Conservation (phyloP, 2,113 vertebrate species). For the Tinamus guttatus region DNA sequence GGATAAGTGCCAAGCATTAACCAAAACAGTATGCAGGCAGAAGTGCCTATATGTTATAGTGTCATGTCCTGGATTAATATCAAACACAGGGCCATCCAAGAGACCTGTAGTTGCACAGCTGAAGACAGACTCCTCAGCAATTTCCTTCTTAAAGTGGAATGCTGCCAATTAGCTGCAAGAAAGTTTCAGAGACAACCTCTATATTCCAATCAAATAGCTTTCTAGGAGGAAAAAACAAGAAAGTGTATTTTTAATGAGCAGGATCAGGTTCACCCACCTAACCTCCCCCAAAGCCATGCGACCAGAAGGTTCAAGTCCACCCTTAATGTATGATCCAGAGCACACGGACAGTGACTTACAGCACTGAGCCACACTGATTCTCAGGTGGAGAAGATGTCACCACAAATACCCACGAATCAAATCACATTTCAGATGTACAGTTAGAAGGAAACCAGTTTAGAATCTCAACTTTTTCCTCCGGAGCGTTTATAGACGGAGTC, state of each 20-base stretch:
- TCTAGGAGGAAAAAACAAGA: not conserved
- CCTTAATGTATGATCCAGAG: not conserved
- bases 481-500: not conserved
- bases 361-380: too few species aligned
- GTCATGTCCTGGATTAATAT: not conserved
- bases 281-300: not conserved
- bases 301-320: not conserved
- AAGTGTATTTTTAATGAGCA: not conserved
- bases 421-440: not conserved
- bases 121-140: not conserved
- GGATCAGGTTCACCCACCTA: not conserved
- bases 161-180: not conserved
- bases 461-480: not conserved
- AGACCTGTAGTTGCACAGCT: constrained; percentile 1
- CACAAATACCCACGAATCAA: not conserved
- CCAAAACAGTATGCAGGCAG: not conserved
- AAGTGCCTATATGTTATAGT: not conserved
- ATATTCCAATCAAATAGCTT: not conserved
- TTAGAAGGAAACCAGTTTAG: not conserved
- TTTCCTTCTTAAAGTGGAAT: not conserved
- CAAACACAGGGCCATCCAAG: not conserved
- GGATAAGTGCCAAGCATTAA: not conserved
- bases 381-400: not conserved
- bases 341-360: not conserved
- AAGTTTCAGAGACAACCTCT: constrained; percentile 11